Evolutionary conservation across 35 echinoderm and acorn worm genomes (phyloP), one percentile per base, ranked within the genome.

Genomic region (Patiria miniata): DNA sequence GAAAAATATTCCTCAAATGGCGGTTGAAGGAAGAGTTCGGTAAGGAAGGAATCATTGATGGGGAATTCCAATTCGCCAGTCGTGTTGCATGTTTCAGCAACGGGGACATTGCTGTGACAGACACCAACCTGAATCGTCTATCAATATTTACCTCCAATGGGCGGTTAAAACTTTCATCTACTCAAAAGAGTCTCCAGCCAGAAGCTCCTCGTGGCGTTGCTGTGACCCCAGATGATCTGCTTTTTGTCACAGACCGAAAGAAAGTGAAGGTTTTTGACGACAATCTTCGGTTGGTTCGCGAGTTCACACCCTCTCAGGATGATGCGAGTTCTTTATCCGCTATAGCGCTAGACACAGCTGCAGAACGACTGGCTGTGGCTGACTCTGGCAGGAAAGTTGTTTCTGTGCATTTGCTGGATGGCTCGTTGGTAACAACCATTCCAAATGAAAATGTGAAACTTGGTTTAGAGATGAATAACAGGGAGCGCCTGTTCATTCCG

Each of bases 101-200:
- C 55, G 80, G 51, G 8, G 80, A 83, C 26, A n/a, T 83, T 30
- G 80, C 55, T n/a, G n/a, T n/a, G n/a, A n/a, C n/a, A n/a, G n/a
- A n/a, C n/a, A n/a, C n/a, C n/a, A n/a, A n/a, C n/a, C 51, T 19
- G 26, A 14, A 32, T 52, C 22, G 28, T 30, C 9, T 22, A 40
- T 53, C 42, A n/a, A n/a, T n/a, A n/a, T n/a, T n/a, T n/a, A n/a
- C n/a, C n/a, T n/a, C n/a, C n/a, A n/a, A n/a, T n/a, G n/a, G n/a
- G n/a, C n/a, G n/a, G n/a, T n/a, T n/a, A n/a, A n/a, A n/a, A n/a
- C n/a, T n/a, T n/a, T n/a, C n/a, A n/a, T n/a, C n/a, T n/a, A n/a
- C n/a, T n/a, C n/a, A n/a, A 26, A 29, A 19, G 30, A 32, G 18
- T 14, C n/a, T 34, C 55, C 30, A 52, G 15, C 44, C 55, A 39